Evolutionary conservation across 2,797 vertebrate species (phyloP), one percentile per base, ranked within the genome.

Genomic region (Lagodon rhomboides): DNA sequence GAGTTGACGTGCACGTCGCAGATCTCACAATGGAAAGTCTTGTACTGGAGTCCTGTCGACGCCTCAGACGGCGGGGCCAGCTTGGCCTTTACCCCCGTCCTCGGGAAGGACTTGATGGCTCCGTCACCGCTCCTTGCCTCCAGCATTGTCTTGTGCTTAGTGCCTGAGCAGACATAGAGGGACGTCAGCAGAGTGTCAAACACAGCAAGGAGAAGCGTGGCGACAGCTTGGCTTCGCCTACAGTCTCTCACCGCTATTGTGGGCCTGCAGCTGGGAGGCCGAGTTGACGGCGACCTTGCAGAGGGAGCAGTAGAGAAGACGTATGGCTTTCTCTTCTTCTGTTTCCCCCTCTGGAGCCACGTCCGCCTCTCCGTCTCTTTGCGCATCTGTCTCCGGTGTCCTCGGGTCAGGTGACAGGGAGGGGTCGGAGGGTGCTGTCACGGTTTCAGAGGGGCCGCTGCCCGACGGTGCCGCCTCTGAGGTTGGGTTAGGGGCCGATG

Each of bases 201-300:
- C 41, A 25, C 1, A 30, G 27, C 1, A 2, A 6, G 12, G 4
- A 17, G 20, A 16, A n/a, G 27, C 17, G 20, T 27, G 44, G 58
- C 16, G 0, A 1, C 43, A 0, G 34, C 22, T 11, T 11, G 12
- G 11, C 6, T 38, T 38, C 38, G 15, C 18, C 11, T 16, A 8
- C 60, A 51, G 54, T 1, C 54, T 68, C 97, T 97, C 93, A 99
- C 98, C 98, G 22, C 96, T 98, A 93, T 98, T 99, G 94, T 99
- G 98, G 1, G 98, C 98, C 92, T 97, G 97, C 86, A 99, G 95
- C 95, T 99, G 98, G 0, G 98, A 99, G 86, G 96, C 95, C 0
- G 98, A 99, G 96, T 99, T 99, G 90, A 98, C 98, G 9, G 97
- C 97, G 56, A 99, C 97, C 94, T 98, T 99, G 96, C 98, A 99